Base-by-base conservation (phyloP, 2,888 invertebrate species). In the Adineta ricciae region DNA sequence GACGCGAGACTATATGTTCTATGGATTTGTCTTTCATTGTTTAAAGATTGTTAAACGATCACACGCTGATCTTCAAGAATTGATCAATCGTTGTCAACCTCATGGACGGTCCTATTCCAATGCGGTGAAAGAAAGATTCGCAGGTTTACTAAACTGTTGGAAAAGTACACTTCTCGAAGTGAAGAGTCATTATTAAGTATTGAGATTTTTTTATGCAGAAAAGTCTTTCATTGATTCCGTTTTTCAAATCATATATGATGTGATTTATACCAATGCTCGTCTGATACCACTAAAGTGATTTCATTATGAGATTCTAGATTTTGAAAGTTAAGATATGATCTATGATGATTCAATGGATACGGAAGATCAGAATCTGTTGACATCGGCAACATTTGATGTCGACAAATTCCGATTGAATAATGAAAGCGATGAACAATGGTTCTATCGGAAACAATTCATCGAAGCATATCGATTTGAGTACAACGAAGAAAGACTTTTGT, bases 391-490 rank as follows among this genome's bases (percentile, higher is more conserved):
- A 64, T 64, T 64, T 27, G 32, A 78, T 78, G 41, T n/a, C 41
- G 78, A 78, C 11, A 36, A 32, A 41, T 78, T 41, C 41, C 78
- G 78, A 41, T n/a, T 41, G 14, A 8, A 24, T 0, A 78, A 41
- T 78, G 78, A 78, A 78, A 78, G 78, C 41, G 78, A 78, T 78
- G 41, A 78, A 41, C 78, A 78, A 78, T 78, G 78, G 78, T n/a
- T 78, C 21, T 78, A 78, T 78, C 1, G 78, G n/a, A 78, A 78
- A 41, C 41, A 41, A 41, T 78, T 78, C 16, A 78, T 78, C 41
- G 41, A 78, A 41, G n/a, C 41, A n/a, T 78, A 36, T 78, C 41
- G 78, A 19, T n/a, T 14, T n/a, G 78, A 78, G 11, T 78, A 78
- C 19, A 78, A 78, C 41, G 78, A 78, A 78, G 78, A 78, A 78